Percentiles rank a stretch among this genome's conserved stretches.
Evolutionary conservation across 1,140 invertebrate species (phyloP).

Genomic region (Copidosoma floridanum): DNA sequence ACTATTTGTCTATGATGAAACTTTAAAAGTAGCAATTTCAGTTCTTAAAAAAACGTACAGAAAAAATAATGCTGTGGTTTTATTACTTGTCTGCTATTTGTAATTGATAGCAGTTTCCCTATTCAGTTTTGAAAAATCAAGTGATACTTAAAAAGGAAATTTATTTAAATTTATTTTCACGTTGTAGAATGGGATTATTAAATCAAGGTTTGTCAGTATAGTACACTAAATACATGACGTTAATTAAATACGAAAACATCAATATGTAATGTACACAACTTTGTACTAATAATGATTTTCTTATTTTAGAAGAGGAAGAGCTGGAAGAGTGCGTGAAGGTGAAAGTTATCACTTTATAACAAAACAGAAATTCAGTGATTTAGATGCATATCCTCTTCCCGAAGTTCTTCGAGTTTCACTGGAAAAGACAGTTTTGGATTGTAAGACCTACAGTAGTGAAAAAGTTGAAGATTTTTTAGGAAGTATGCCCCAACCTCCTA

Average conservation of each 20-base stretch:
- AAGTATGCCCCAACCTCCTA: slow-evolving; percentile 61
- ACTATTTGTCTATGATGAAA: too few species aligned
- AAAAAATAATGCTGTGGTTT: too few species aligned
- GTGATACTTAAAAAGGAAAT: too few species aligned
- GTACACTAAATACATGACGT: too few species aligned
- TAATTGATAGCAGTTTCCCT: too few species aligned
- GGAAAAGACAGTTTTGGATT: slow-evolving; percentile 64
- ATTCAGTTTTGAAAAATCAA: too few species aligned
- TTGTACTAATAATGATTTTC: not conserved
- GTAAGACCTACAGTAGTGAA: slow-evolving; percentile 58
- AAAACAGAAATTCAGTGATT: slow-evolving; percentile 49
- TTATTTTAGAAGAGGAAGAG: slow-evolving; percentile 59
- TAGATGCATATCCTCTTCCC: slow-evolving; percentile 59
- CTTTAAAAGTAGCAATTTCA: too few species aligned
- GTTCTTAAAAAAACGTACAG: too few species aligned
- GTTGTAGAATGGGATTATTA: not conserved
- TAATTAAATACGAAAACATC: too few species aligned
- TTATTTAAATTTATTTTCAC: not conserved
- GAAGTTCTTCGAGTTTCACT: slow-evolving; percentile 64
- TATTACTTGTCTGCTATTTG: too few species aligned
- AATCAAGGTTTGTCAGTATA: too few species aligned
- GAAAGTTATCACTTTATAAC: slow-evolving; percentile 78
- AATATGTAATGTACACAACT: not conserved
- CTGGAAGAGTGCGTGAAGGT: slow-evolving; percentile 70
- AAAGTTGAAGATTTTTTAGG: slow-evolving; percentile 57